Evolutionary conservation across 2,113 vertebrate species (phyloP), one percentile per base, ranked within the genome.

Genomic region (Poeciliopsis occidentalis): DNA sequence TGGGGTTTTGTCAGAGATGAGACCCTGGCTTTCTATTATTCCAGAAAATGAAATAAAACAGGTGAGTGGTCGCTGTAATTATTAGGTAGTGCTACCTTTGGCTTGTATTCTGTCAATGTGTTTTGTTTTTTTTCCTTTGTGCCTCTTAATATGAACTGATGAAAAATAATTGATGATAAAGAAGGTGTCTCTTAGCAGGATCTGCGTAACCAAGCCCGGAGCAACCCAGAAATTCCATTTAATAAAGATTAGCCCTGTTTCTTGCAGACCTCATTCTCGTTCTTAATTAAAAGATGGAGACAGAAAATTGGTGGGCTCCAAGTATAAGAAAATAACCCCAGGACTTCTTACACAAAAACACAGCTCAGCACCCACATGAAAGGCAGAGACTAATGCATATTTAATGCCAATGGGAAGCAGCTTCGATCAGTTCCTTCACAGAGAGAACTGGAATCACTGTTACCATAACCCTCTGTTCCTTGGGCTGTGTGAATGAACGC

Each of bases 201-300:
- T 87, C 85, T 93, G 92, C 80, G 57, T 76, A 90, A 89, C 76
- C 51, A 90, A 78, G 83, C 92, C 88, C 11, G 64, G 66, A 93
- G 92, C 91, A 61, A 86, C 72, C 84, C 83, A 90, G 93, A 93
- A 94, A 94, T 92, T 93, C 84, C 89, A 93, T 93, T 93, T 94
- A 94, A 93, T 93, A 93, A 93, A 94, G 93, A 93, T 93, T 93
- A 92, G 89, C 90, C 89, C 82, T 37, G 81, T 90, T 92, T 90
- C 89, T 85, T 76, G 27, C 82, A 90, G 89, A 89, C 86, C 89
- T 92, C 79, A 91, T 92, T 93, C 87, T 86, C 81, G 75, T 83
- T 76, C 88, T 92, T 94, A 93, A 94, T 93, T 94, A 94, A 94
- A 92, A 92, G 80, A 88, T 85, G 88, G 80, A 91, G 92, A 93